Evolutionary conservation across 2,113 vertebrate genomes (phyloP).

Genomic region (Vombatus ursinus): DNA sequence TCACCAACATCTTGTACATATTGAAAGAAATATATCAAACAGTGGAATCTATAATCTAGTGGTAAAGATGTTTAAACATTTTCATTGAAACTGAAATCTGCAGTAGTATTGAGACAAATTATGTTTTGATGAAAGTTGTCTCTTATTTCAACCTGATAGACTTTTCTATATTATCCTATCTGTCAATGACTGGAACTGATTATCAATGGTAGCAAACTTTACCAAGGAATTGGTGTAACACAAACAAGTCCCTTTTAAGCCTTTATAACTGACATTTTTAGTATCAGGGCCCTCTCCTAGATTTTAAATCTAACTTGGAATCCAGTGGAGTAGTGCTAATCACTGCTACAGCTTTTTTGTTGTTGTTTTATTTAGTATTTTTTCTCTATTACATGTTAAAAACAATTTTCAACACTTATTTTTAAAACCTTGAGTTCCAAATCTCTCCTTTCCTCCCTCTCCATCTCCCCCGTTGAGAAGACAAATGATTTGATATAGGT

Average conservation of each 20-base stretch:
- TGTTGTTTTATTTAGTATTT: too few species aligned
- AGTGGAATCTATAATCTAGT: neutral
- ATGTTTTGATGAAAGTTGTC: neutral
- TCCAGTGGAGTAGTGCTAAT: too few species aligned
- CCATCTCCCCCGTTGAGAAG: too few species aligned
- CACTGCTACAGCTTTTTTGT: too few species aligned
- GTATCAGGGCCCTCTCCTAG: too few species aligned
- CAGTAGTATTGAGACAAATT: neutral
- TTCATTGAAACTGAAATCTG: constrained; percentile 25
- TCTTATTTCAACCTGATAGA: neutral
- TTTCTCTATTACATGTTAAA: too few species aligned
- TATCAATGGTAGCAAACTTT: neutral
- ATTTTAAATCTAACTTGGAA: too few species aligned
- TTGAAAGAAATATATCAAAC: neutral
- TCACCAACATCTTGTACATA: neutral
- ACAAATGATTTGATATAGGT: too few species aligned
- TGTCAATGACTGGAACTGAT: neutral
- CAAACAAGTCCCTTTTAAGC: neutral
- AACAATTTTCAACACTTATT: too few species aligned
- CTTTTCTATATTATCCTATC: neutral
- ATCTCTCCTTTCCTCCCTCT: too few species aligned
- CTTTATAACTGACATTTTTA: too few species aligned
- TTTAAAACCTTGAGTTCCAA: too few species aligned
- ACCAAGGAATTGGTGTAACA: neutral
- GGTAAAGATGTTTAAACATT: neutral